A percentile compares a stretch with the other conserved stretches of the same genome.
Conservation (phyloP, 2,888 invertebrate genomes). For the Hoplodrina ambigua region DNA sequence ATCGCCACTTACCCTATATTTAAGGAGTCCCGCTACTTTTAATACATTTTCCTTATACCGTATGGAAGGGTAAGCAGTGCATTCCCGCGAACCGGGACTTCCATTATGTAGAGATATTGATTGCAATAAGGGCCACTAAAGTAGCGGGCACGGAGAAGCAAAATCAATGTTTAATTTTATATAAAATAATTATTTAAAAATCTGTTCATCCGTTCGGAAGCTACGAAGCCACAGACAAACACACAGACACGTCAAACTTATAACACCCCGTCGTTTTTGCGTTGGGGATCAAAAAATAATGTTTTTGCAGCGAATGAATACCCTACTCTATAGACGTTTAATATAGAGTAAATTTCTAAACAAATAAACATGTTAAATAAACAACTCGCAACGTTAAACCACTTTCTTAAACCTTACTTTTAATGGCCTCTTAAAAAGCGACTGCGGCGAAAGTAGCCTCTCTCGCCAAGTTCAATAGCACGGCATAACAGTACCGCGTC, state of each 20-base stretch:
- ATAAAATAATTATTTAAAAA: too few relatives aligned
- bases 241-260: too few relatives aligned
- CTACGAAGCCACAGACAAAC: too few relatives aligned
- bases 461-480: slow-evolving; percentile 87
- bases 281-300: too few relatives aligned
- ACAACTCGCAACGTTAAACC: slow-evolving; percentile 9
- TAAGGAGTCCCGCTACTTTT: slow-evolving; percentile 44
- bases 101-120: slow-evolving; percentile 57
- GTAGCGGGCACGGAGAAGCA: too few relatives aligned
- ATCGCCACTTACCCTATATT: slow-evolving; percentile 35
- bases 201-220: too few relatives aligned
- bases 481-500: slow-evolving; percentile 80
- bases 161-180: too few relatives aligned
- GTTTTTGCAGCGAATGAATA: too few relatives aligned
- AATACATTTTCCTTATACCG: slow-evolving; percentile 45
- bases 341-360: slow-evolving; percentile 7
- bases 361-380: slow-evolving; percentile 10
- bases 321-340: background rate
- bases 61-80: slow-evolving; percentile 47
- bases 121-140: slow-evolving; percentile 62
- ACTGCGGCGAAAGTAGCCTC: slow-evolving; percentile 84
- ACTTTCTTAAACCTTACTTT: slow-evolving; percentile 62
- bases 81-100: slow-evolving; percentile 50
- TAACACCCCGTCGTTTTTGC: too few relatives aligned
- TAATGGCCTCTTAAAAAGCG: slow-evolving; percentile 77